Evolutionary conservation across 2,888 invertebrate species (phyloP), one percentile per base, ranked within the genome.

Genomic region (Morpho achilles): DNA sequence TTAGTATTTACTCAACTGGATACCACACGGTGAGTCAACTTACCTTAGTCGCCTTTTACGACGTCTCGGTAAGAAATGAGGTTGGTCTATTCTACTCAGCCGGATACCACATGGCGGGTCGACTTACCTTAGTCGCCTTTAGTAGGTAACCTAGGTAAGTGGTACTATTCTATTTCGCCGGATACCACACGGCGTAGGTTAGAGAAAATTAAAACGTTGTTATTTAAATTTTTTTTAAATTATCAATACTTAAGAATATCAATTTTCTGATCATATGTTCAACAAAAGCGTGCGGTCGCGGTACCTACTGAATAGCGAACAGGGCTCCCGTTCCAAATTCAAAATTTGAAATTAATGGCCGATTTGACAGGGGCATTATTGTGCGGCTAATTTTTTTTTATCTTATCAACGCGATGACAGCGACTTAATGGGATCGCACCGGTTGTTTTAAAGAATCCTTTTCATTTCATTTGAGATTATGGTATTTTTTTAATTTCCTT

Each of bases 381-480:
- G 85, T 85, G 82, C 72, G 81, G 80, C 85, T 89, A 89, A 89
- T 89, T 89, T 62, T 62, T 49, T 62, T 62, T 88, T 87, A 88
- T 88, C 89, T 87, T 90, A 89, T 90, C 88, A 89, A 82, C 79
- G 73, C 85, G 89, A 88, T 89, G 89, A 90, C 89, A 89, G 89
- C 80, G 82, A 66, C 80, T 80, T 90, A 90, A 89, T 90, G 88
- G 89, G 82, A 85, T 87, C 80, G 77, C 77, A 73, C 75, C 74
- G 78, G 74, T 78, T 78, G 79, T 81, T 81, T 82, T 83, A 79
- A 81, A 82, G 77, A 79, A 82, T 83, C 81, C 79, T 70, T 77
- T 79, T 74, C 75, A 74, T 79, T 80, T 74, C 72, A 66, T 75
- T 78, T 73, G 67, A 67, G 67, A 66, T 68, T 68, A 68, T 62